These are phyloP conservation scores for Orthonyx spaldingii DNA, from an alignment of 2,113 vertebrate species.

Conservation along the genomic window DNA sequence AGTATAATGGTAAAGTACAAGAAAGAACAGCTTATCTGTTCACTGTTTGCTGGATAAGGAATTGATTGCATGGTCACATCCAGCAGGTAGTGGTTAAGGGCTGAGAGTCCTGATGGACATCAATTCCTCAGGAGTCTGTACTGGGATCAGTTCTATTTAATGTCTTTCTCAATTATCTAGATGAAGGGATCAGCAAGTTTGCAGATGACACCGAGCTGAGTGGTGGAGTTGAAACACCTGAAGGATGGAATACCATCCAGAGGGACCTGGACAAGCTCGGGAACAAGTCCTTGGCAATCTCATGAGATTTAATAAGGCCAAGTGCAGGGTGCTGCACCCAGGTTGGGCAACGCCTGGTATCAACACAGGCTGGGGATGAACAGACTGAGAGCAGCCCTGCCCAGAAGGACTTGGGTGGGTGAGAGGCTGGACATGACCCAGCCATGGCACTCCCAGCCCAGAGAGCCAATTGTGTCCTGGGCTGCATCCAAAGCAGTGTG, in stretches of 20 bases:
- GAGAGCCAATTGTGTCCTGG: not conserved
- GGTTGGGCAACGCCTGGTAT: rapidly evolving
- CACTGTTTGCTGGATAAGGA: not conserved
- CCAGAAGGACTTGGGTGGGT: rapidly evolving
- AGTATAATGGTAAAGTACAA: not conserved
- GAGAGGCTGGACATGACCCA: not conserved
- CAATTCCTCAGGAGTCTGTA: not conserved
- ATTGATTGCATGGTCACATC: not conserved
- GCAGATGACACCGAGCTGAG: not conserved
- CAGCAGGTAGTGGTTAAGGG: not conserved
- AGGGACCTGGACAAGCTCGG: not conserved
- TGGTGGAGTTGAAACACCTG: not conserved
- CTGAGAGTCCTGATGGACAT: not conserved
- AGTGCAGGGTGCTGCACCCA: not conserved
- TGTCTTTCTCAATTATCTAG: not conserved
- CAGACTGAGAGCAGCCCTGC: rapidly evolving
- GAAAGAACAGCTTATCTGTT: not conserved
- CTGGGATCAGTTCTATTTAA: not conserved
- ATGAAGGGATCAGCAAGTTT: not conserved
- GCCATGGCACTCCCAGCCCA: not conserved
- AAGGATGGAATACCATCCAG: not conserved
- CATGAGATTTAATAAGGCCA: not conserved
- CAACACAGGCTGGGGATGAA: not conserved
- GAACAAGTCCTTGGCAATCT: not conserved
- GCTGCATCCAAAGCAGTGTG: not conserved